These are phyloP conservation scores for Willowsia nigromaculata DNA, from an alignment of 2,888 invertebrate genomes.

Conservation along the genomic window DNA sequence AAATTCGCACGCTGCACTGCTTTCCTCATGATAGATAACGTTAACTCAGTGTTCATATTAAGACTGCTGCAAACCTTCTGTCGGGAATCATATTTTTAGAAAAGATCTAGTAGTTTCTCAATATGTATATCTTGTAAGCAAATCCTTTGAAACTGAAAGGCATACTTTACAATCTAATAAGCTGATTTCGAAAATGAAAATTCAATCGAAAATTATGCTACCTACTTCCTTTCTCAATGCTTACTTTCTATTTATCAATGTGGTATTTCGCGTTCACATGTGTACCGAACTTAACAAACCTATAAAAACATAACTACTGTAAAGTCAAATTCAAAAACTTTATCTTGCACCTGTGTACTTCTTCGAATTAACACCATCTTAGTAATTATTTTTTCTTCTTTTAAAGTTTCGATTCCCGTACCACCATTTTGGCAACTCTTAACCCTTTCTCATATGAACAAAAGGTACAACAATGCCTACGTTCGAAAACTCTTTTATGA, in stretches of 20 bases:
- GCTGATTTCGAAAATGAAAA: conserved; percentile 47
- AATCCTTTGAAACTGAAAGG: background rate
- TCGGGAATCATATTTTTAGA: background rate
- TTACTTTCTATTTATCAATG: conserved; percentile 42
- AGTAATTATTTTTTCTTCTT: conserved; percentile 12
- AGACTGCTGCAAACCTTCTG: too few species aligned
- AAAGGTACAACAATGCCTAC: background rate
- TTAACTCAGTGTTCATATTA: background rate
- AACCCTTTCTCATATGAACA: background rate
- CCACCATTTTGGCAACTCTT: conserved; percentile 6
- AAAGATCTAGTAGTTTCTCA: background rate
- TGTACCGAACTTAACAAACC: background rate
- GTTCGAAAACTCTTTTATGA: background rate
- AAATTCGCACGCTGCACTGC: background rate
- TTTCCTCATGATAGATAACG: background rate
- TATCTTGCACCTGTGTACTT: background rate
- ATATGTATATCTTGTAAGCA: background rate
- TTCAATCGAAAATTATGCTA: background rate
- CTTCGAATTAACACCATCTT: conserved; percentile 31
- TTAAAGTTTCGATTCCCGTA: conserved; percentile 26
- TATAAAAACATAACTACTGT: background rate
- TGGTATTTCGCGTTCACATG: background rate
- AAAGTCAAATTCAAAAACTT: background rate
- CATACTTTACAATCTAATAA: background rate
- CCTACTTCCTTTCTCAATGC: background rate